phyloP scores from a whole-genome alignment of 2,888 invertebrate genomes.

The Tillus elongatus region DNA sequence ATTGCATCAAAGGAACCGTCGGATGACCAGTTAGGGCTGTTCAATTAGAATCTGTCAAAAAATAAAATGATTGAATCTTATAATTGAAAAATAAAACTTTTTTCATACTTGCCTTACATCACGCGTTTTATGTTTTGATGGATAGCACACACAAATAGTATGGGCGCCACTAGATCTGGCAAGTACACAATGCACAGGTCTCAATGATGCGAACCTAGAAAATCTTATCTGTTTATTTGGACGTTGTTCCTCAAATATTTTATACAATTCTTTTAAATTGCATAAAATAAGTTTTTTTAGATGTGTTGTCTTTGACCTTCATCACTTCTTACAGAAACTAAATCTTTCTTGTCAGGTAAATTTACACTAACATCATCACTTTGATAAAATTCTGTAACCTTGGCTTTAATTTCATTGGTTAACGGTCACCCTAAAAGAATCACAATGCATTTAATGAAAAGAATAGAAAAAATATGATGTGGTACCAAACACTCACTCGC shows the following conservation, averaged over 20 bases:
- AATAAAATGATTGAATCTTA: not conserved
- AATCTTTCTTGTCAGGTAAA: too few relatives aligned
- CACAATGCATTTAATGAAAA: too few relatives aligned
- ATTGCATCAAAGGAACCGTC: not conserved
- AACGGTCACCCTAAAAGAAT: too few relatives aligned
- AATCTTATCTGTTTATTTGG: slow-evolving; percentile 3
- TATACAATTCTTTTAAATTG: slow-evolving; percentile 8
- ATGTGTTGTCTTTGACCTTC: too few relatives aligned
- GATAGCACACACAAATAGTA: slow-evolving; percentile 5
- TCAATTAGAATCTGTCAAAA: not conserved
- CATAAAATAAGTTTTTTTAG: too few relatives aligned
- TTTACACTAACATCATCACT: too few relatives aligned
- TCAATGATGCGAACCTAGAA: slow-evolving; percentile 7
- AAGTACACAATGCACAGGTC: slow-evolving; percentile 7
- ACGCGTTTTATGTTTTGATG: slow-evolving; percentile 10
- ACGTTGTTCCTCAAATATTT: not conserved
- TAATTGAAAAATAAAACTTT: not conserved
- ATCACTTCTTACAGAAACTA: too few relatives aligned
- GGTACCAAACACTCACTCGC: too few relatives aligned
- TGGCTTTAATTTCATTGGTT: too few relatives aligned
- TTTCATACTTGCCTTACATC: slow-evolving; percentile 1
- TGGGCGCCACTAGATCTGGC: slow-evolving; percentile 10
- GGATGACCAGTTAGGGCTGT: too few relatives aligned
- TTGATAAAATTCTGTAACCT: too few relatives aligned
- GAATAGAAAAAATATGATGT: too few relatives aligned